These are phyloP conservation scores for Bovichtus diacanthus DNA, from an alignment of 2,797 vertebrate genomes.

Conservation along the genomic window DNA sequence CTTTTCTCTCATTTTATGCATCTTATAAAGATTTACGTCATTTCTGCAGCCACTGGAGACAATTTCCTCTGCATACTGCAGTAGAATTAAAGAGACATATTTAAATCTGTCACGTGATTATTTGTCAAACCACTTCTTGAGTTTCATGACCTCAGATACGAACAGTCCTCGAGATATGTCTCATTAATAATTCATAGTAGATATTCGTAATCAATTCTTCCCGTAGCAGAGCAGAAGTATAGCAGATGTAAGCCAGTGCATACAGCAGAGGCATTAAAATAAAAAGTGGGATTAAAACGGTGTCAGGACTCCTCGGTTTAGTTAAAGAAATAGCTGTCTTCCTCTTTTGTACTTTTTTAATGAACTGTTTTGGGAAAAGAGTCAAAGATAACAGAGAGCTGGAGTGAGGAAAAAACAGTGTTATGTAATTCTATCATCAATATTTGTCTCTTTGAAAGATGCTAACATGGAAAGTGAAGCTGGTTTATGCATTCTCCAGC, in stretches of 20 bases:
- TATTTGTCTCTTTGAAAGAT: constrained; percentile 54
- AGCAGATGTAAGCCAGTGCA: constrained; percentile 43
- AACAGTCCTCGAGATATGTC: constrained; percentile 44
- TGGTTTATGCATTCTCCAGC: constrained; percentile 2
- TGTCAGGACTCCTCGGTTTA: constrained; percentile 31
- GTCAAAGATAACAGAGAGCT: constrained; percentile 37
- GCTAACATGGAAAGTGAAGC: constrained; percentile 24
- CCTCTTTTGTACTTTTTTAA: constrained; percentile 64
- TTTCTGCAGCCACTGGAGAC: constrained; percentile 8
- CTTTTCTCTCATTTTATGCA: constrained; percentile 26
- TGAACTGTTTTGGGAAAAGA: constrained; percentile 68
- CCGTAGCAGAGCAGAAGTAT: constrained; percentile 34
- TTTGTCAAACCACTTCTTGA: constrained; percentile 49
- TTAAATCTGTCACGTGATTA: constrained; percentile 44
- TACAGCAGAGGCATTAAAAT: constrained; percentile 47
- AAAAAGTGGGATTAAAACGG: constrained; percentile 39
- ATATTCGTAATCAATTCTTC: constrained; percentile 66
- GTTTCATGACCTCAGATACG: constrained; percentile 49
- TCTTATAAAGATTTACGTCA: constrained; percentile 19
- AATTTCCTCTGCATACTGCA: constrained; percentile 13
- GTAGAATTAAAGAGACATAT: constrained; percentile 22
- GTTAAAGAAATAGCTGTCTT: constrained; percentile 29
- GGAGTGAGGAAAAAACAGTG: constrained; percentile 25
- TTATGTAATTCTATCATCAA: constrained; percentile 49
- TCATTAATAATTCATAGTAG: constrained; percentile 67